These are phyloP conservation scores for Drosophila limbata DNA, from an alignment of 2,888 invertebrate genomes.

Conservation along the genomic window DNA sequence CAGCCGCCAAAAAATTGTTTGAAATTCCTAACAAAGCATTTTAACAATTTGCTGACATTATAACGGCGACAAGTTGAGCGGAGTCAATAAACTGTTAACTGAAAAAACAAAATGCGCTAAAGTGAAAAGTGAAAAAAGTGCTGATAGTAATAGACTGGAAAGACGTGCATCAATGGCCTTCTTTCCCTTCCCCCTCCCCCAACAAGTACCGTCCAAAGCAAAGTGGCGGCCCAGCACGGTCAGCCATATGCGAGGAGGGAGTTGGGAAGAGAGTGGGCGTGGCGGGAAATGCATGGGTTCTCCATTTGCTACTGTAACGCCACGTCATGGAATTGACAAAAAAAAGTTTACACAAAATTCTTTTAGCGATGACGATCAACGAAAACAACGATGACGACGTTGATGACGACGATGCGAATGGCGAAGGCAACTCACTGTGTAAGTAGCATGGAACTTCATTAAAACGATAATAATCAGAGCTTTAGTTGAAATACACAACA, in stretches of 20 bases:
- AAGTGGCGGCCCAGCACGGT: neutral
- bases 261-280: neutral
- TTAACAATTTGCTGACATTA: slow-evolving; percentile 80
- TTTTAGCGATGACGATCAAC: slow-evolving; percentile 47
- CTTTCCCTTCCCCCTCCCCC: neutral
- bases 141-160: slow-evolving; percentile 76
- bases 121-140: slow-evolving; percentile 67
- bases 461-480: slow-evolving; percentile 58
- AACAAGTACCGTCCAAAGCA: slow-evolving; percentile 38
- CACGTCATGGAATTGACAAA: slow-evolving; percentile 50
- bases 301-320: slow-evolving; percentile 23
- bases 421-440: slow-evolving; percentile 35
- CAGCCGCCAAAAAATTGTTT: slow-evolving; percentile 73
- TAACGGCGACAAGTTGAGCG: slow-evolving; percentile 79
- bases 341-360: slow-evolving; percentile 65
- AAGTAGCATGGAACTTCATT: slow-evolving; percentile 64
- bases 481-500: no score
- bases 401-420: neutral
- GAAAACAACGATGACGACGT: slow-evolving; percentile 12
- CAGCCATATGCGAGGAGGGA: neutral
- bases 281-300: neutral
- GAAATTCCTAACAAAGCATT: slow-evolving; percentile 79
- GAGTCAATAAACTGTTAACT: slow-evolving; percentile 81
- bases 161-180: slow-evolving; percentile 70
- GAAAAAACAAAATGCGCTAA: slow-evolving; percentile 58